Conservation (phyloP, 2,113 vertebrate genomes). For the Turdus rufiventris region DNA sequence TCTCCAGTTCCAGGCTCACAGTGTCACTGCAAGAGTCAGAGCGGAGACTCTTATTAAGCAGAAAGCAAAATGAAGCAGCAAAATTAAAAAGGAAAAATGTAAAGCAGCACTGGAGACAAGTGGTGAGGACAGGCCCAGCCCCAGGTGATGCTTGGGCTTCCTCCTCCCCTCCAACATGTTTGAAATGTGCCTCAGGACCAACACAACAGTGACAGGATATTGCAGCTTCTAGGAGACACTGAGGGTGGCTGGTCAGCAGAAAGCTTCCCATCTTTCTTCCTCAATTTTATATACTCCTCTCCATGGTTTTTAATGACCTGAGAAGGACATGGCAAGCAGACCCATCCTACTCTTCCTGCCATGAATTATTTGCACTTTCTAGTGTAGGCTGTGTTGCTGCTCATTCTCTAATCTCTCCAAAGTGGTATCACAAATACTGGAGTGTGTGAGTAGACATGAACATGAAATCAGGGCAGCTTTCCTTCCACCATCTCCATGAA, state of each 20-base stretch:
- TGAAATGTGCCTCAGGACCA: background rate
- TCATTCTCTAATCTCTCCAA: background rate
- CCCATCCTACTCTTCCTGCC: background rate
- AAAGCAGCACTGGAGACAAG: background rate
- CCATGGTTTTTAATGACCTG: background rate
- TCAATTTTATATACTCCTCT: background rate
- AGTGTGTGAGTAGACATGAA: background rate
- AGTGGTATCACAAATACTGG: background rate
- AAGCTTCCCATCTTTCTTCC: background rate
- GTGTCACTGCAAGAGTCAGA: background rate
- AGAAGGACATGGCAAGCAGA: background rate
- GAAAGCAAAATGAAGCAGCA: background rate
- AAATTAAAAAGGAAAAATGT: background rate
- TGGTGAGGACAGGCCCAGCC: background rate
- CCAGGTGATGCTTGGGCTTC: background rate
- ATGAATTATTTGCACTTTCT: background rate
- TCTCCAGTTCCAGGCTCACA: background rate
- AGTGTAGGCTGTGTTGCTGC: background rate
- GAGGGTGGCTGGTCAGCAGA: background rate
- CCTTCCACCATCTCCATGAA: background rate
- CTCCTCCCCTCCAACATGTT: accelerated
- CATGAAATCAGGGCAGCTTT: background rate
- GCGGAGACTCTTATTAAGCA: background rate
- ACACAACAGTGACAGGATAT: background rate
- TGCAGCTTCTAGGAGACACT: background rate